phyloP scores from a whole-genome alignment of 2,888 invertebrate genomes.

The Gibbula magus region DNA sequence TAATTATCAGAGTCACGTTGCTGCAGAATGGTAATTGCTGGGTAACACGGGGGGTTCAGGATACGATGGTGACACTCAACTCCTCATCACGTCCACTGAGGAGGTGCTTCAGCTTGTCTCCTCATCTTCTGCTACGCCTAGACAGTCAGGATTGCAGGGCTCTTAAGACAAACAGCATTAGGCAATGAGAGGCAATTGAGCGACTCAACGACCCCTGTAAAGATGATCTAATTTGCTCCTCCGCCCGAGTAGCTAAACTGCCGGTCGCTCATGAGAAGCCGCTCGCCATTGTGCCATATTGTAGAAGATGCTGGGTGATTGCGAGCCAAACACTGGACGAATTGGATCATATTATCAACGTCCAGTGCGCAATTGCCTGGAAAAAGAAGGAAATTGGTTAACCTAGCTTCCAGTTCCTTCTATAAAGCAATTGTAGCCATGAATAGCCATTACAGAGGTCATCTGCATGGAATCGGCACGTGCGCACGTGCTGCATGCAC shows the following conservation, averaged over 20 bases:
- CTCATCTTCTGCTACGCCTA: neutral
- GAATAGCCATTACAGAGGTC: slow-evolving; percentile 19
- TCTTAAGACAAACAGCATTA: slow-evolving; percentile 24
- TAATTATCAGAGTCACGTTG: too few species aligned
- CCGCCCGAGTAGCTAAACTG: slow-evolving; percentile 18
- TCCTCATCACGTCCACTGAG: too few species aligned
- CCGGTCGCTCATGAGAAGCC: neutral
- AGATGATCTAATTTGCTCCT: slow-evolving; percentile 13
- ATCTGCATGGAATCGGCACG: slow-evolving; percentile 16
- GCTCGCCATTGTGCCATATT: slow-evolving; percentile 3
- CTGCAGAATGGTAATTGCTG: too few species aligned
- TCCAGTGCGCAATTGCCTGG: slow-evolving; percentile 18
- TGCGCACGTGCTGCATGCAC: slow-evolving; percentile 19
- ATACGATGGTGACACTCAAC: too few species aligned
- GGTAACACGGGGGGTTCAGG: too few species aligned
- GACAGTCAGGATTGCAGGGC: neutral
- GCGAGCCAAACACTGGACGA: slow-evolving; percentile 17
- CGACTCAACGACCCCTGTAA: slow-evolving; percentile 22
- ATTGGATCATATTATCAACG: slow-evolving; percentile 19
- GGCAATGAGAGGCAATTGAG: slow-evolving; percentile 23
- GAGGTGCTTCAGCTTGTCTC: neutral
- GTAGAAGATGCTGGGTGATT: neutral
- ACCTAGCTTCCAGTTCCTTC: slow-evolving; percentile 18
- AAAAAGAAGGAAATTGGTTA: slow-evolving; percentile 19
- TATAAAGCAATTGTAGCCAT: slow-evolving; percentile 18